phyloP scores from a whole-genome alignment of 2,113 vertebrate species.

The Melanostigma gelatinosum region DNA sequence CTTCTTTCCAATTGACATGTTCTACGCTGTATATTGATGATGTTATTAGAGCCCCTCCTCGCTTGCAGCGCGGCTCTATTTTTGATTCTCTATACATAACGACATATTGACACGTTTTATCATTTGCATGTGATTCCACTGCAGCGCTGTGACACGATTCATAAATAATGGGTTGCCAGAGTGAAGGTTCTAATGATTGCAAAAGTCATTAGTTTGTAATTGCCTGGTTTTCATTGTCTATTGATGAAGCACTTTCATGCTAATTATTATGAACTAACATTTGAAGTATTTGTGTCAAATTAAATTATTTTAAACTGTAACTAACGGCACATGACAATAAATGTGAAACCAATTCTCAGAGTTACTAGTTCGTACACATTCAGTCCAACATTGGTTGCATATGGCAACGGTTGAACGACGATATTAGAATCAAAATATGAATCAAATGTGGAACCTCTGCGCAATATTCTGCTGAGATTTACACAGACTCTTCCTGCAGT shows the following conservation, averaged over 20 bases:
- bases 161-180: constrained; percentile 14
- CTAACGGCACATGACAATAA: neutral
- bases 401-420: neutral
- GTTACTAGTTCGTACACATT: neutral
- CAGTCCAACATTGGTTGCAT: neutral
- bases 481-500: neutral
- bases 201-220: constrained; percentile 20
- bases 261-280: constrained; percentile 6
- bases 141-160: neutral
- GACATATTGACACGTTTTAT: constrained; percentile 5
- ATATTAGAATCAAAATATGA: neutral
- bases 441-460: neutral
- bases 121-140: constrained; percentile 2
- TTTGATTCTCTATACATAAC: constrained; percentile 3
- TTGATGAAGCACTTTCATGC: constrained; percentile 32
- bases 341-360: neutral
- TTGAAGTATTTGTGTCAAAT: constrained; percentile 10
- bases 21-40: constrained; percentile 8
- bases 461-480: neutral
- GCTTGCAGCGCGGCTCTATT: neutral
- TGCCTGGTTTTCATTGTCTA: neutral
- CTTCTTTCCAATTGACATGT: neutral
- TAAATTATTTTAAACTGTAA: constrained; percentile 1
- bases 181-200: constrained; percentile 5
- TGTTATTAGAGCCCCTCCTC: neutral